A percentile compares a stretch with the other conserved stretches of the same genome.
Conservation (phyloP, 2,797 vertebrate species). For the Semaprochilodus insignis region DNA sequence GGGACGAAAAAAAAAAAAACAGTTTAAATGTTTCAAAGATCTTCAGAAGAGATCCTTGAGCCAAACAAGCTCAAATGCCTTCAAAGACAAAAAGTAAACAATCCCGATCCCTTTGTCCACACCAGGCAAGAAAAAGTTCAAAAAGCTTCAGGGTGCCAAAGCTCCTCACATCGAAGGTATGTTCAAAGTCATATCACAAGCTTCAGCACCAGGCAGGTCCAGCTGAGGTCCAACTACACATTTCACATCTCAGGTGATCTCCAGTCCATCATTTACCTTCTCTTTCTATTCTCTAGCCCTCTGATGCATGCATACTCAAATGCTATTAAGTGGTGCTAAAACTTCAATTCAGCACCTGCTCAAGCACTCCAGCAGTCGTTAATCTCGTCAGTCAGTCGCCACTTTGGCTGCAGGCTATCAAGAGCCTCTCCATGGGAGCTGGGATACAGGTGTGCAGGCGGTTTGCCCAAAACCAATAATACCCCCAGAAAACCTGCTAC, state of each 20-base stretch:
- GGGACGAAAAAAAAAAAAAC: neutral
- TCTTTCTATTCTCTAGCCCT: slow-evolving; percentile 4
- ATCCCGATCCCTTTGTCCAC: neutral
- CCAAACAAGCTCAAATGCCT: too few relatives aligned
- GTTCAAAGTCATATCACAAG: neutral
- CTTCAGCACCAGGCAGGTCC: neutral
- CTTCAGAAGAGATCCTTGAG: neutral
- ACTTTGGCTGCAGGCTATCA: slow-evolving; percentile 7
- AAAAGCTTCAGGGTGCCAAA: neutral
- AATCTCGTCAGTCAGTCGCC: slow-evolving; percentile 18
- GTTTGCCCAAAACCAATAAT: neutral
- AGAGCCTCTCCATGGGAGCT: neutral
- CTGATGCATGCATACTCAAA: neutral
- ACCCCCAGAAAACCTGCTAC: neutral
- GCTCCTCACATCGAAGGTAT: neutral
- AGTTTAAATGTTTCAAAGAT: neutral
- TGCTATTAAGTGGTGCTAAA: slow-evolving; percentile 11
- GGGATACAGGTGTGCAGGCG: neutral
- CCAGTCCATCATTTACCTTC: neutral
- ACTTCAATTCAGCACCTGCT: slow-evolving; percentile 7
- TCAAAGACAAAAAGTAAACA: too few relatives aligned
- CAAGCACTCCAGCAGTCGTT: neutral
- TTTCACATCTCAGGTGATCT: slow-evolving; percentile 3
- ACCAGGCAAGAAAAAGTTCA: neutral
- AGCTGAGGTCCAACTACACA: neutral